Percentiles rank a stretch among this genome's conserved stretches.
These are phyloP conservation scores for Perizoma affinitatum DNA, from an alignment of 2,888 invertebrate genomes.

Conservation along the genomic window DNA sequence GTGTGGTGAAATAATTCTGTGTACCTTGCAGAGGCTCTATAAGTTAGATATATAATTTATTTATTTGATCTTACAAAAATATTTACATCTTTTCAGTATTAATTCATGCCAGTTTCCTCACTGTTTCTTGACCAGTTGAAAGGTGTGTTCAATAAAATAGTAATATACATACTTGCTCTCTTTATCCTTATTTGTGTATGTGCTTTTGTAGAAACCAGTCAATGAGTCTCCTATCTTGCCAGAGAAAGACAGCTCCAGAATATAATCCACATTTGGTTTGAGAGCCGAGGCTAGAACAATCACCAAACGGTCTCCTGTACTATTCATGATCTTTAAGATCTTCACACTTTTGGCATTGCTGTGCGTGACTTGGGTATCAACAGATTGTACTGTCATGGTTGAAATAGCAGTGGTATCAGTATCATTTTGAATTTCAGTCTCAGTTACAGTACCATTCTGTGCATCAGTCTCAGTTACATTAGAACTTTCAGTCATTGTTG, in stretches of 20 bases:
- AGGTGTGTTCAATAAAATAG: too few relatives aligned
- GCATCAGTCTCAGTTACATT: constrained; percentile 35
- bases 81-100: too few relatives aligned
- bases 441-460: constrained; percentile 19
- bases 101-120: too few relatives aligned
- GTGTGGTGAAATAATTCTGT: too few relatives aligned
- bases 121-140: too few relatives aligned
- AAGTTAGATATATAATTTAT: too few relatives aligned
- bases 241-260: constrained; percentile 79
- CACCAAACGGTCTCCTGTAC: constrained; percentile 67
- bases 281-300: constrained; percentile 65
- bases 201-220: constrained; percentile 88
- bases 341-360: constrained; percentile 67
- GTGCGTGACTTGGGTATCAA: constrained; percentile 67
- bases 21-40: too few relatives aligned
- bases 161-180: constrained; percentile 69
- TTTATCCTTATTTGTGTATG: constrained; percentile 78
- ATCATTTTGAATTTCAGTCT: constrained; percentile 25
- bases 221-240: constrained; percentile 85
- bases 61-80: too few relatives aligned
- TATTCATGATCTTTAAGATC: constrained; percentile 59
- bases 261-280: constrained; percentile 79
- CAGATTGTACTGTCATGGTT: constrained; percentile 29
- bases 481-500: constrained; percentile 25
- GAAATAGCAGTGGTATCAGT: constrained; percentile 30